Base-by-base conservation (phyloP, 1,140 invertebrate species). In the Zaprionus africanus region DNA sequence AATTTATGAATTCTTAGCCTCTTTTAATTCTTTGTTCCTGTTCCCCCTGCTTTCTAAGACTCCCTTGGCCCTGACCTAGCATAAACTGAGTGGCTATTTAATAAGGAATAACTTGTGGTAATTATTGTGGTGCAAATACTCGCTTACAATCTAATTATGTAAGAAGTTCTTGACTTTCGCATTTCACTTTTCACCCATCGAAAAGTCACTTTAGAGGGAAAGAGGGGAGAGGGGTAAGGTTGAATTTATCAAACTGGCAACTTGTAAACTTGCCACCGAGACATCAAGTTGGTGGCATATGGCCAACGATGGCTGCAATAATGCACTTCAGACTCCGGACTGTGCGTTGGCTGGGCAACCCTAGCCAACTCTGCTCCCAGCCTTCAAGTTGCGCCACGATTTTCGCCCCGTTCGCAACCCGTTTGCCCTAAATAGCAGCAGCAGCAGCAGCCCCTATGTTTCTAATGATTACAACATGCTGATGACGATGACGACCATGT, bases 401-500 rank as follows among this genome's bases (percentile, higher is more conserved):
- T 43, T 43, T n/a, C 41, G 41, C 41, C 41, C 41, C 5, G 5
- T 43, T 17, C 7, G 41, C 41, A 43, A 43, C 41, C 41, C 41
- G 41, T 17, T 46, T 66, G 69, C 54, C 62, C 69, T 66, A 65
- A 31, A 72, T 66, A 63, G 56, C 26, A 38, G 28, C n/a, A 24
- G 31, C 34, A 22, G 34, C 13, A 59, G 34, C 34, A 66, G 68
- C 60, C 28, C 36, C 62, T 60, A 51, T 65, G 69, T 31, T 34
- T n/a, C 57, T 57, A 56, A 68, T 56, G 64, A 74, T 74, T 46
- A 60, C 59, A 61, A 61, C 56, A 67, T 66, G 63, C 46, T 19
- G n/a, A 28, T 28, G 75, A 88, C 80, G 82, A 86, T 69, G 65
- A 49, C 57, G 43, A 24, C 24, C 9, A 49, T 5, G 75, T 82